A percentile compares a stretch with the other conserved stretches of the same genome.
Evolutionary conservation across 2,888 invertebrate species (phyloP).

Genomic region (Scaptomyza reducta): DNA sequence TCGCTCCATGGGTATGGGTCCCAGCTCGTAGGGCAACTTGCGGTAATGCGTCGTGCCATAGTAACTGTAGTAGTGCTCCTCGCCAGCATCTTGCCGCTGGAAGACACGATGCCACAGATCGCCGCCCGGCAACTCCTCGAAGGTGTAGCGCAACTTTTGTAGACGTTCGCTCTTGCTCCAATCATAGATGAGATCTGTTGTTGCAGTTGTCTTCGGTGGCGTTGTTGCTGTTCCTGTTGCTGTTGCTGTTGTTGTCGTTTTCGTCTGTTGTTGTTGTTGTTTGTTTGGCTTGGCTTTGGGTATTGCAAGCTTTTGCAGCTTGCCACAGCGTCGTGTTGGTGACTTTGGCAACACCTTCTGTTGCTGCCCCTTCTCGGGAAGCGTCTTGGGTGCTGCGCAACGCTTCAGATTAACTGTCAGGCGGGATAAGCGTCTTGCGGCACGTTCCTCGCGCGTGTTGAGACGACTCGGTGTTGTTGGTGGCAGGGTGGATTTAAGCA

Average conservation of each 20-base stretch:
- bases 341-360: constrained; percentile 6
- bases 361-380: constrained; percentile 1
- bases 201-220: constrained; percentile 8
- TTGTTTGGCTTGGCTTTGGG: constrained; percentile 22
- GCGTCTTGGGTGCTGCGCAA: constrained; percentile 9
- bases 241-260: constrained; percentile 14
- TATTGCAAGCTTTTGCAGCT: constrained; percentile 9
- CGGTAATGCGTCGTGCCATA: constrained; percentile 83
- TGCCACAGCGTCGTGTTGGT: constrained; percentile 10
- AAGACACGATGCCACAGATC: constrained; percentile 93
- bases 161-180: constrained; percentile 74
- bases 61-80: constrained; percentile 87
- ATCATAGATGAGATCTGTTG: constrained; percentile 66
- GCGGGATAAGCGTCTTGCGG: constrained; percentile 56
- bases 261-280: constrained; percentile 7
- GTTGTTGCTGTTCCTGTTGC: neutral
- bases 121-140: constrained; percentile 89
- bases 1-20: constrained; percentile 86
- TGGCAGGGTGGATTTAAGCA: constrained; percentile 21
- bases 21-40: constrained; percentile 90
- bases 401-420: constrained; percentile 53
- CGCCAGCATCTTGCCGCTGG: constrained; percentile 89
- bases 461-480: constrained; percentile 14
- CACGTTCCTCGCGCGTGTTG: constrained; percentile 63
- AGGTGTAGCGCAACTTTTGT: constrained; percentile 82